phyloP scores from a whole-genome alignment of 2,888 invertebrate species.

The Myathropa florea region DNA sequence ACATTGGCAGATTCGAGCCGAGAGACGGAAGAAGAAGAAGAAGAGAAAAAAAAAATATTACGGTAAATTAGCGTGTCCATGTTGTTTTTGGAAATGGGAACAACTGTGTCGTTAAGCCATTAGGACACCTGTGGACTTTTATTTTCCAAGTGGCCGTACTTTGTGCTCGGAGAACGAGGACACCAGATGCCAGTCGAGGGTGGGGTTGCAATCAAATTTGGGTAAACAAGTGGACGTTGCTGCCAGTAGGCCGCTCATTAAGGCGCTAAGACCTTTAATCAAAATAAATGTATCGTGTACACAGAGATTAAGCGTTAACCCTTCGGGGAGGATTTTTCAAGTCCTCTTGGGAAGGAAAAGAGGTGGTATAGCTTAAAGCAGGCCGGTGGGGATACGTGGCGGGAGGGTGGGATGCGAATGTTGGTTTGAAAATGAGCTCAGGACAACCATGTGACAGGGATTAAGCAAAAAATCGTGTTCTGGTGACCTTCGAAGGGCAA shows the following conservation, averaged over 20 bases:
- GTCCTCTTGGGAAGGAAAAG: background rate
- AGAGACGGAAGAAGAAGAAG: background rate
- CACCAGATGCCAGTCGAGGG: constrained; percentile 18
- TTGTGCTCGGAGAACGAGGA: background rate
- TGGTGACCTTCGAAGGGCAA: too few relatives aligned
- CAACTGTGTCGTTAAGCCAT: constrained; percentile 39
- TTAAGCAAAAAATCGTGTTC: too few relatives aligned
- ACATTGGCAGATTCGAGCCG: background rate
- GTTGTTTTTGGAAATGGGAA: constrained; percentile 32
- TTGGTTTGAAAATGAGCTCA: too few relatives aligned
- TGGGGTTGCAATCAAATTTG: constrained; percentile 55
- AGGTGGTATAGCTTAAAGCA: too few relatives aligned
- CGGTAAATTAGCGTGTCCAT: constrained; percentile 59
- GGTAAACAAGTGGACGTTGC: constrained; percentile 13
- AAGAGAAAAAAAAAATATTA: background rate
- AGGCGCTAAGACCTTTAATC: constrained; percentile 43
- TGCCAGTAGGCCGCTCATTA: constrained; percentile 18
- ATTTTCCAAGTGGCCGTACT: constrained; percentile 22
- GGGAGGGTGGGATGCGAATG: too few relatives aligned
- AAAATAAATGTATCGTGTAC: constrained; percentile 14
- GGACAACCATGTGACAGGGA: too few relatives aligned
- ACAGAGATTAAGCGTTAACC: background rate
- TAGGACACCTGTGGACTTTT: constrained; percentile 58
- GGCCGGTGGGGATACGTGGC: too few relatives aligned
- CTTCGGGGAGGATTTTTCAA: background rate